Base-by-base conservation (phyloP, 2,797 vertebrate genomes). In the Eutrigla gurnardus region DNA sequence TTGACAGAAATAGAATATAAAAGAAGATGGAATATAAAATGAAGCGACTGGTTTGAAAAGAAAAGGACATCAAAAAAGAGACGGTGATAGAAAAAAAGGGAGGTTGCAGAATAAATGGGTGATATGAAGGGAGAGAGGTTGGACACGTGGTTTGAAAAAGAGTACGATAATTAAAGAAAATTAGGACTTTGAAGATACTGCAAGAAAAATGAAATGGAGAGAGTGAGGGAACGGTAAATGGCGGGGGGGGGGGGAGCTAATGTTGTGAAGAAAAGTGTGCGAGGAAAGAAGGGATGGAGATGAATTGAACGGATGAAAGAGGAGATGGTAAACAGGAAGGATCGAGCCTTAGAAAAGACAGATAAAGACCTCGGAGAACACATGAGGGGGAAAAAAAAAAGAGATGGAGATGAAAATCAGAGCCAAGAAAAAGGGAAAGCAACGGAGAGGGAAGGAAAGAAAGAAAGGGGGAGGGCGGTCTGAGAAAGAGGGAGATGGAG, bases 261-360 rank as follows among this genome's bases (percentile, higher is more conserved):
- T 33, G 25, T 53, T 13, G 32, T 11, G 7, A 53, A 53, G 7
- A 53, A 53, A 53, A 53, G 52, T 53, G 32, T 7, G 73, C 82
- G 76, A 77, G 85, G 73, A 83, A 81, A 88, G 81, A 69, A 75
- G 57, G 65, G 82, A 88, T 72, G 40, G 62, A 89, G 86, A 92
- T 87, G 80, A 86, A 92, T 90, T 86, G 86, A 79, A 82, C 7
- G 67, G 83, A 91, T 88, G 86, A 90, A 87, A 90, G 90, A 82
- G 61, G 82, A 86, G 82, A 84, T 81, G 81, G 87, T 86, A 91
- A 91, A 92, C 91, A 92, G 91, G 90, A 92, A 90, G 88, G 84
- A 89, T 81, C 82, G 75, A 82, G 83, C 79, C 73, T 83, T 69
- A 83, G 82, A 84, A 87, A 82, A 85, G 80, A 88, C 81, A 67